These are phyloP conservation scores for Pygocentrus nattereri DNA, from an alignment of 2,797 vertebrate species.

Conservation along the genomic window DNA sequence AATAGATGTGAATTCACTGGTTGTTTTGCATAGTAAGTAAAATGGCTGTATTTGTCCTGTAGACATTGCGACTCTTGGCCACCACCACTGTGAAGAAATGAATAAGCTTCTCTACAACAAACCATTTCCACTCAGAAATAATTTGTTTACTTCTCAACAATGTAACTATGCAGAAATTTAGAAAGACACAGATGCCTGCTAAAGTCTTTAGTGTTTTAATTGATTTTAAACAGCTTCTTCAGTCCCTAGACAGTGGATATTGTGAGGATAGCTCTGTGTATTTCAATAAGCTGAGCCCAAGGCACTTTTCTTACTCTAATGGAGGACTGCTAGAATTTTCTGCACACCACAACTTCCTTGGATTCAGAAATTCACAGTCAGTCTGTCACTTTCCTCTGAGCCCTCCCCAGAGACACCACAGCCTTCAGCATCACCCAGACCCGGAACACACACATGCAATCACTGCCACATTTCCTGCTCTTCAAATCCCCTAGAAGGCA, in stretches of 20 bases:
- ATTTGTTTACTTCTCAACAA: too few relatives aligned
- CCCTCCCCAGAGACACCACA: background rate
- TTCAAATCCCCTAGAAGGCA: constrained; percentile 22
- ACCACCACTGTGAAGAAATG: too few relatives aligned
- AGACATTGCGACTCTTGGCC: too few relatives aligned
- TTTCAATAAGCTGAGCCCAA: background rate
- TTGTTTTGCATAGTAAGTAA: too few relatives aligned
- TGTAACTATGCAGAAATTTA: too few relatives aligned
- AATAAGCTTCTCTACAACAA: too few relatives aligned
- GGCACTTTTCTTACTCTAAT: background rate
- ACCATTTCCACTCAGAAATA: too few relatives aligned
- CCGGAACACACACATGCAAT: constrained; percentile 9
- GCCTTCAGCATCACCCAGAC: background rate
- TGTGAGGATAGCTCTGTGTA: background rate
- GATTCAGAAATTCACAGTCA: constrained; percentile 18
- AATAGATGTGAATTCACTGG: too few relatives aligned
- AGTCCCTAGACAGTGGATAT: too few relatives aligned
- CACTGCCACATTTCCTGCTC: constrained; percentile 16
- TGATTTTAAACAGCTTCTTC: too few relatives aligned
- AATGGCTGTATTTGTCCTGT: too few relatives aligned
- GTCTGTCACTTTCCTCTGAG: background rate
- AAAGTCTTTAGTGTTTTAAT: too few relatives aligned
- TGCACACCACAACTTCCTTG: background rate
- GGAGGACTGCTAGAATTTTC: background rate
- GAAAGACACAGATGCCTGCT: background rate